A percentile compares a stretch with the other conserved stretches of the same genome.
phyloP scores from a whole-genome alignment of 64 coral and sea anemone genomes.

The Platygyra sinensis region DNA sequence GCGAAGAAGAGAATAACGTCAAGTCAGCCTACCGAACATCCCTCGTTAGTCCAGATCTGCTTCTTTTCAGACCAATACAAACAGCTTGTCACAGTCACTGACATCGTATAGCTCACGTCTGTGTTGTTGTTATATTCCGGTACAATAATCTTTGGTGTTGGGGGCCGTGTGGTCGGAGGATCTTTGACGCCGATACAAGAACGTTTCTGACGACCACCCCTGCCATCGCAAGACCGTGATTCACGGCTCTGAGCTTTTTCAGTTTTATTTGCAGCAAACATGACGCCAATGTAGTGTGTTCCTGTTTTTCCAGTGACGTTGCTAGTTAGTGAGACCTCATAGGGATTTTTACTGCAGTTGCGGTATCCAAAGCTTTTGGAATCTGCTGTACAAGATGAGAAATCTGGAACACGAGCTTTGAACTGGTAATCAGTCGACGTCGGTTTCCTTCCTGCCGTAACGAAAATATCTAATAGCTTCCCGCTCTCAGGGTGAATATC shows the following conservation, averaged over 20 bases:
- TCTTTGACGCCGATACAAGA: constrained; percentile 68
- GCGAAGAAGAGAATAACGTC: no score
- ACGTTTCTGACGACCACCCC: constrained; percentile 40
- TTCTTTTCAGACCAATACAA: constrained; percentile 63
- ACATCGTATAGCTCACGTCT: constrained; percentile 64
- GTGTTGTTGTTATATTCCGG: constrained; percentile 47
- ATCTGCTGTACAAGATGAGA: constrained; percentile 23
- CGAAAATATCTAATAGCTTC: constrained; percentile 35
- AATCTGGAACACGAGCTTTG: constrained; percentile 44
- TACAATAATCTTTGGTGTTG: constrained; percentile 36
- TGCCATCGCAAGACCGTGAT: constrained; percentile 8
- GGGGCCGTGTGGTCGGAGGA: constrained; percentile 63
- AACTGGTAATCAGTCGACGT: constrained; percentile 32
- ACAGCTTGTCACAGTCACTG: constrained; percentile 27
- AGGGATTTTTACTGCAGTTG: constrained; percentile 51
- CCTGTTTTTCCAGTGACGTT: constrained; percentile 37
- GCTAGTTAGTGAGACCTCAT: constrained; percentile 37
- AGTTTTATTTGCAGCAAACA: not conserved
- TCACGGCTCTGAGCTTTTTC: not conserved
- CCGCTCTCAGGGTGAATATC: constrained; percentile 29
- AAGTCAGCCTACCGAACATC: constrained; percentile 46
- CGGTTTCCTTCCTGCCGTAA: constrained; percentile 33
- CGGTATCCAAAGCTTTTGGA: not conserved
- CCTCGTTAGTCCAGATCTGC: constrained; percentile 51
- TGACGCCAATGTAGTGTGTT: constrained; percentile 56